phyloP scores from a whole-genome alignment of 2,797 vertebrate species.

The Eurystomus glaucurus region DNA sequence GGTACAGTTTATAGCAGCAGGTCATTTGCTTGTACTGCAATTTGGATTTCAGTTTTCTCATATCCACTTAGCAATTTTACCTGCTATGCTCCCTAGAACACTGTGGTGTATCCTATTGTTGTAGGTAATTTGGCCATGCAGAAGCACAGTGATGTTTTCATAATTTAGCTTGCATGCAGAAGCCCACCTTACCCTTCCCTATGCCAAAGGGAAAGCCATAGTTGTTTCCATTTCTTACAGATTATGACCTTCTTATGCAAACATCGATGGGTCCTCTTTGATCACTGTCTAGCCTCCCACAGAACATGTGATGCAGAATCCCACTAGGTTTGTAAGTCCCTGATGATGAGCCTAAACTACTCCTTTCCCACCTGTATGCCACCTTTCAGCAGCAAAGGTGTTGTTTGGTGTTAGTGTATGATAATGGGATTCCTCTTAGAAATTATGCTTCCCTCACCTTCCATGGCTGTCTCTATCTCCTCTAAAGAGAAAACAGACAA shows the following conservation, averaged over 20 bases:
- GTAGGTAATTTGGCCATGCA: background rate
- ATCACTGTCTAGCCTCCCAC: background rate
- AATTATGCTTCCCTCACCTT: background rate
- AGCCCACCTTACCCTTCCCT: background rate
- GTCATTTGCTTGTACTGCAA: constrained; percentile 45
- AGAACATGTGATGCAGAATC: background rate
- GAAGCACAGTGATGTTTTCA: background rate
- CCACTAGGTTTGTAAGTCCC: background rate
- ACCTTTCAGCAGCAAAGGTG: background rate
- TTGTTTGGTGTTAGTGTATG: background rate
- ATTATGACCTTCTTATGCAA: background rate
- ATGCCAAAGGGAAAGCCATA: background rate
- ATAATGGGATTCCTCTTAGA: background rate
- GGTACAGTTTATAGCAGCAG: constrained; percentile 56
- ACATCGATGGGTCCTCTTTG: background rate
- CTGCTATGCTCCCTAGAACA: constrained; percentile 1
- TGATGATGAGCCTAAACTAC: background rate
- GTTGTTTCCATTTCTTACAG: background rate
- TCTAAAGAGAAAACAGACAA: background rate
- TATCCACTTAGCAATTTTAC: constrained; percentile 22
- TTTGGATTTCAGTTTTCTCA: constrained; percentile 50
- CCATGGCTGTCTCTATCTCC: background rate
- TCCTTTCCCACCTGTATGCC: background rate
- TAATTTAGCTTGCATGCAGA: background rate
- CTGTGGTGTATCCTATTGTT: background rate